Evolutionary conservation across 2,113 vertebrate species (phyloP).

Genomic region (Dasyurus viverrinus): DNA sequence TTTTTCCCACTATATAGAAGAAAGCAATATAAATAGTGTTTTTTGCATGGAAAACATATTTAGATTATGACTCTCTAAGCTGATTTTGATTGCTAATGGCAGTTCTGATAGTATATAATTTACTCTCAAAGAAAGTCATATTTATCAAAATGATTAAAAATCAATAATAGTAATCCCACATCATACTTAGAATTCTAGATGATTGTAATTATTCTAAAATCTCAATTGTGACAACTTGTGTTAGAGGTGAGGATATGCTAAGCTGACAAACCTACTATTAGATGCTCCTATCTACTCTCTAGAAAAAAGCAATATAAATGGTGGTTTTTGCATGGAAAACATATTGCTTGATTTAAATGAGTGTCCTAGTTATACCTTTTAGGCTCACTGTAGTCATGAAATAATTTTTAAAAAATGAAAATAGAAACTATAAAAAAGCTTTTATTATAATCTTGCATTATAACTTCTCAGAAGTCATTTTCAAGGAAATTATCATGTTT

Average conservation of each 20-base stretch:
- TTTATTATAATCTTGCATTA: constrained; percentile 22
- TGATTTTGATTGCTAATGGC: background rate
- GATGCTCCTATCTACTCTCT: background rate
- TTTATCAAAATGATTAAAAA: constrained; percentile 36
- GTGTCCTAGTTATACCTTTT: constrained; percentile 1
- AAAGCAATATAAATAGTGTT: background rate
- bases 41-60: background rate
- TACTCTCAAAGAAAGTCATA: constrained; percentile 36
- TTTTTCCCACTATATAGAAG: background rate
- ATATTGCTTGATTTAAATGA: constrained; percentile 4
- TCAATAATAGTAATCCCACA: constrained; percentile 6
- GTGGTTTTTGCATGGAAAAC: background rate
- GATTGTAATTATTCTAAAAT: constrained; percentile 1
- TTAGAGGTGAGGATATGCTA: background rate
- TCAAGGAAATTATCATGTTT: constrained; percentile 45
- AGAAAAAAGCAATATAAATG: background rate
- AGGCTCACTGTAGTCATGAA: constrained; percentile 6
- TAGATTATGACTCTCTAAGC: background rate
- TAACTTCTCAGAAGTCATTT: constrained; percentile 26
- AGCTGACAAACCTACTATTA: background rate
- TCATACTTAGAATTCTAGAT: constrained; percentile 6
- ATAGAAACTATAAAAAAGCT: constrained; percentile 29
- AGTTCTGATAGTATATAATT: background rate
- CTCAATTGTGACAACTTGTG: background rate
- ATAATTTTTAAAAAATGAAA: constrained; percentile 45